A percentile compares a stretch with the other conserved stretches of the same genome.
Evolutionary conservation across 53 echinoderm and acorn worm species (phyloP).

Genomic region (Hippasteria phrygiana): DNA sequence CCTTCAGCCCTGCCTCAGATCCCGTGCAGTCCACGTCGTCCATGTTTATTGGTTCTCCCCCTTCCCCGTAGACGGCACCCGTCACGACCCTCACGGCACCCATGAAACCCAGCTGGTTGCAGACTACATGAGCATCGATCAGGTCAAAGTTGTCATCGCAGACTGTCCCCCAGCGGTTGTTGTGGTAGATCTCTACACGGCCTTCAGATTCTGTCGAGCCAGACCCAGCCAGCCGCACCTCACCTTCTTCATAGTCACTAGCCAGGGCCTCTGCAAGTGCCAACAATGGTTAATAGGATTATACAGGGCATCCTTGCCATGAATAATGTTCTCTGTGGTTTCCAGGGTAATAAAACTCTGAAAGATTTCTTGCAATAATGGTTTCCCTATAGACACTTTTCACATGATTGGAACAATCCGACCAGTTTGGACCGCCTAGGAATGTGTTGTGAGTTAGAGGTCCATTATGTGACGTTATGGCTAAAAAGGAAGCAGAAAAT

Average conservation of each 20-base stretch:
- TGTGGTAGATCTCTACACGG: constrained; percentile 66
- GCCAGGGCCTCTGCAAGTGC: neutral
- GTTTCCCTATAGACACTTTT: too few species aligned
- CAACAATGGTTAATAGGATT: neutral
- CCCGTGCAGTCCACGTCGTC: constrained; percentile 65
- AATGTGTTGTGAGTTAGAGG: too few species aligned
- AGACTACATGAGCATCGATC: constrained; percentile 62
- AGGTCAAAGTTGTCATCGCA: constrained; percentile 66
- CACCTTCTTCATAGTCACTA: neutral
- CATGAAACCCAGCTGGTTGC: constrained; percentile 59
- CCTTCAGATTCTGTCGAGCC: constrained; percentile 42
- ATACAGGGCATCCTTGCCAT: too few species aligned
- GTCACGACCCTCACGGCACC: neutral
- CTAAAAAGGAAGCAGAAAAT: too few species aligned
- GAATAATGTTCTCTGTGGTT: too few species aligned
- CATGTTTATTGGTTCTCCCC: constrained; percentile 35
- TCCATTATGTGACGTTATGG: too few species aligned
- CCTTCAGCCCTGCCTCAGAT: constrained; percentile 12
- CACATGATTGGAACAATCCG: too few species aligned
- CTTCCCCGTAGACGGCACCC: constrained; percentile 32
- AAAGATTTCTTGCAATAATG: too few species aligned
- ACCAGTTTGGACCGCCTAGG: too few species aligned
- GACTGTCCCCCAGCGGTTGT: constrained; percentile 63
- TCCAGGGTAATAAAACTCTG: too few species aligned
- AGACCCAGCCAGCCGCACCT: constrained; percentile 29